Base-by-base conservation (phyloP, 2,113 vertebrate species). In the Climacteris rufus region DNA sequence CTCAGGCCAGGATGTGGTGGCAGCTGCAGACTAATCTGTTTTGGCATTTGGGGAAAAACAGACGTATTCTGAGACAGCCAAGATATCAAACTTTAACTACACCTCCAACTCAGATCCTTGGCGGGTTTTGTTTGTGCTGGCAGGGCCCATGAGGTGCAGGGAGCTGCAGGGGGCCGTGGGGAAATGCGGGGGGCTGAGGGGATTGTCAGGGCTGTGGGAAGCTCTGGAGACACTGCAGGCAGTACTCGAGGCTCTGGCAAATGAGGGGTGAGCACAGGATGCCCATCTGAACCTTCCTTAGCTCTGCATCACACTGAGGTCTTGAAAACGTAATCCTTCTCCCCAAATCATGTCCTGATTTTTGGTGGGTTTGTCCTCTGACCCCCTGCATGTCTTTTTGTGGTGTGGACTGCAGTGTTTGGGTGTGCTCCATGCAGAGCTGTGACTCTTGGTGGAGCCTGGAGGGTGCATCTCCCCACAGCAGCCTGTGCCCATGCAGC, bases 41-140 rank as follows among this genome's bases (percentile, higher is more conserved):
- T 22, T 88, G 82, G 53, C 91, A 22, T 90, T 70, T 87, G 68
- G 91, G 84, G 70, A 76, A 78, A 87, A 89, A 10, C 87, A 87
- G 50, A 21, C 0, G 0, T 19, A 20, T 70, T 54, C 65, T n/a
- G 50, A 61, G 71, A 80, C 37, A 74, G 44, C n/a, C 0, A 3
- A 54, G 49, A 12, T 31, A 83, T 61, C 66, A 89, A 77, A 89
- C 45, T 89, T 89, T n/a, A 91, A 77, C 65, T 16, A 28, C 19
- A 2, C 21, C 25, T 87, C 74, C 25, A 47, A 30, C 69, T 61
- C 71, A 12, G 77, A 45, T n/a, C 71, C 77, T 25, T 9, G 15
- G 22, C 22, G 13, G 3, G 15, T 23, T 44, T 40, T 28, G 35
- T 9, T 52, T 65, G 45, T 52, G 59, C 75, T 61, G 16, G 2